phyloP scores from a whole-genome alignment of 2,113 vertebrate species.

The Tetrax tetrax region DNA sequence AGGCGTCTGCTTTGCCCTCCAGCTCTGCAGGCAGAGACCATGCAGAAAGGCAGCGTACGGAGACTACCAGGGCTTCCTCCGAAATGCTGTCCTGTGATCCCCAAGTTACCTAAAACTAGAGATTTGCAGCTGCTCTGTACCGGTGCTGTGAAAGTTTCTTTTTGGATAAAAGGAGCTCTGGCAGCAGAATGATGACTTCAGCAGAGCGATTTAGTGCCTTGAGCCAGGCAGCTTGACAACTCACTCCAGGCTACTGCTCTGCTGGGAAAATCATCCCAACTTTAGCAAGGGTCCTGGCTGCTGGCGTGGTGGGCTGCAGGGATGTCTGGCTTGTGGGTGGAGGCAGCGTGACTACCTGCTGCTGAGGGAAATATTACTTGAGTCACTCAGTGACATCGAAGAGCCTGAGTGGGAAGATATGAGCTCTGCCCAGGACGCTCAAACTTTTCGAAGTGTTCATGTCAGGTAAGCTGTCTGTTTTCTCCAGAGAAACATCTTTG shows the following conservation, averaged over 20 bases:
- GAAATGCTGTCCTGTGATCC: not conserved
- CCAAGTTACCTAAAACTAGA: not conserved
- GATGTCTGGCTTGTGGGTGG: rapidly evolving
- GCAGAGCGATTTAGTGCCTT: rapidly evolving
- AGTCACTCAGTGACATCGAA: not conserved
- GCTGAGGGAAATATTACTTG: rapidly evolving
- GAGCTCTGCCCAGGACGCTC: rapidly evolving
- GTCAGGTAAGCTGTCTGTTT: not conserved
- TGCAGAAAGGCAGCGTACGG: not conserved
- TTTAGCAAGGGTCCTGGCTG: not conserved
- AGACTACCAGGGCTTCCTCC: not conserved
- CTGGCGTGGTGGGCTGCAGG: not conserved
- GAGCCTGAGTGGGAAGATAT: not conserved
- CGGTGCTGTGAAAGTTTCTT: not conserved
- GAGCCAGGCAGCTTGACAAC: not conserved
- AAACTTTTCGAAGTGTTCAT: not conserved
- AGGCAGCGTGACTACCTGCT: not conserved
- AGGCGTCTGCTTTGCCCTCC: not conserved
- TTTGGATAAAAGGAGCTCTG: not conserved
- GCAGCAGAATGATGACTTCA: not conserved
- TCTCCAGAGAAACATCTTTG: not conserved
- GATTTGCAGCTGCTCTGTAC: not conserved
- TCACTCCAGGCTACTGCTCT: rapidly evolving
- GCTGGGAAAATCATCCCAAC: not conserved
- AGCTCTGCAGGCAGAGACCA: not conserved